Evolutionary conservation across 2,888 invertebrate species (phyloP).

Genomic region (Drosophila anomelani): DNA sequence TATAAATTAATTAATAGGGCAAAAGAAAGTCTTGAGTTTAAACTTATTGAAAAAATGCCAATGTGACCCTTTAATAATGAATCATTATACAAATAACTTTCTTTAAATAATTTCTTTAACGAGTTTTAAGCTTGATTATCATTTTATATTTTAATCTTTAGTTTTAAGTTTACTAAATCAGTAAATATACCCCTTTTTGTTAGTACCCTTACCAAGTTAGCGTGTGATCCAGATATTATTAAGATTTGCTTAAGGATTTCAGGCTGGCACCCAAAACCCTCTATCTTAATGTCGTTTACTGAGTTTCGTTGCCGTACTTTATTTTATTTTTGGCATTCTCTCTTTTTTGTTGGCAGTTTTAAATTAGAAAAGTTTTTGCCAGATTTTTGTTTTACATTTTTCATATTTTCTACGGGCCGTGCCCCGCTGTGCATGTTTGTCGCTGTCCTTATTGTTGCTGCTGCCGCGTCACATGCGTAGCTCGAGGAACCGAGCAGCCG

Average conservation of each 20-base stretch:
- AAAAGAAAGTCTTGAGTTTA: neutral
- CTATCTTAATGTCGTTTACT: constrained; percentile 51
- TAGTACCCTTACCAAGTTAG: constrained; percentile 1
- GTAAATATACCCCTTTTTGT: neutral
- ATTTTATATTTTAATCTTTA: neutral
- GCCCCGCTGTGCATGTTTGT: constrained; percentile 66
- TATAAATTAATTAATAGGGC: neutral
- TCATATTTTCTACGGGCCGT: constrained; percentile 78
- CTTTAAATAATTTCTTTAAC: neutral
- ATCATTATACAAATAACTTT: neutral
- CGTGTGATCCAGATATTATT: constrained; percentile 62
- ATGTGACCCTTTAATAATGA: too few relatives aligned
- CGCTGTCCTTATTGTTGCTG: constrained; percentile 57
- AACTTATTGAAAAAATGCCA: too few relatives aligned
- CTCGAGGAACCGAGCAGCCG: constrained; percentile 23
- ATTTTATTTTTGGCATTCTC: constrained; percentile 44
- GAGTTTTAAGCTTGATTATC: neutral
- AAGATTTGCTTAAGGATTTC: constrained; percentile 63
- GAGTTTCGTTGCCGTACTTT: constrained; percentile 62
- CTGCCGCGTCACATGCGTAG: constrained; percentile 68
- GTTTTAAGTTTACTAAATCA: neutral
- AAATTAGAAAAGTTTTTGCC: constrained; percentile 78
- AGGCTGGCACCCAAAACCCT: constrained; percentile 39
- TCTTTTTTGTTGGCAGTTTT: constrained; percentile 77
- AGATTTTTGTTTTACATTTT: constrained; percentile 80